Conservation (phyloP, 2,888 invertebrate genomes). For the Polietes domitor region DNA sequence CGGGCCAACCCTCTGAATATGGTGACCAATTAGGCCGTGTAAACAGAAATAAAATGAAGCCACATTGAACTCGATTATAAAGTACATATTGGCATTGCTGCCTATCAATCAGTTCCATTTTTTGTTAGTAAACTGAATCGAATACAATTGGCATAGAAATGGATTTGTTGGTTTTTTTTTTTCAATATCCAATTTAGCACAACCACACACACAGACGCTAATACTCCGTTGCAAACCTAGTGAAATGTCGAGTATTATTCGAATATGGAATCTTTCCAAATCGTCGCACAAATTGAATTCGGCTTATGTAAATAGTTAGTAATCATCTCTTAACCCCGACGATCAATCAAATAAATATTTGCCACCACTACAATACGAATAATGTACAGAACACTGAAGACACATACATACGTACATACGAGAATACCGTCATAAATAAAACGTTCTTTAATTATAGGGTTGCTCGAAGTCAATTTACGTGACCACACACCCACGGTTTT, state of each 20-base stretch:
- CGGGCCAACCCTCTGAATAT: not conserved
- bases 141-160: not conserved
- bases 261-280: not conserved
- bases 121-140: not conserved
- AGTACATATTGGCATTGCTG: not conserved
- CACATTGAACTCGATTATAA: not conserved
- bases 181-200: not conserved
- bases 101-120: not conserved
- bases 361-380: too few relatives aligned
- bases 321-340: not conserved
- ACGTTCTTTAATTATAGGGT: too few relatives aligned
- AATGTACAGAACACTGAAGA: too few relatives aligned
- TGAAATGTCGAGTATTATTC: not conserved
- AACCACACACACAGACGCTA: not conserved
- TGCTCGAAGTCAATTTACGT: too few relatives aligned
- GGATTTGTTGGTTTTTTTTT: not conserved
- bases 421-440: too few relatives aligned
- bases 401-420: too few relatives aligned
- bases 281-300: not conserved
- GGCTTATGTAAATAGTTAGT: conserved; percentile 20
- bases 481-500: too few relatives aligned
- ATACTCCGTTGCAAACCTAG: not conserved
- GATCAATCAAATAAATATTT: too few relatives aligned
- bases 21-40: not conserved
- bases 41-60: not conserved